A percentile compares a stretch with the other conserved stretches of the same genome.
Evolutionary conservation across 92 coral and sea anemone genomes (phyloP).

Genomic region (Chrysogorgia sp.): DNA sequence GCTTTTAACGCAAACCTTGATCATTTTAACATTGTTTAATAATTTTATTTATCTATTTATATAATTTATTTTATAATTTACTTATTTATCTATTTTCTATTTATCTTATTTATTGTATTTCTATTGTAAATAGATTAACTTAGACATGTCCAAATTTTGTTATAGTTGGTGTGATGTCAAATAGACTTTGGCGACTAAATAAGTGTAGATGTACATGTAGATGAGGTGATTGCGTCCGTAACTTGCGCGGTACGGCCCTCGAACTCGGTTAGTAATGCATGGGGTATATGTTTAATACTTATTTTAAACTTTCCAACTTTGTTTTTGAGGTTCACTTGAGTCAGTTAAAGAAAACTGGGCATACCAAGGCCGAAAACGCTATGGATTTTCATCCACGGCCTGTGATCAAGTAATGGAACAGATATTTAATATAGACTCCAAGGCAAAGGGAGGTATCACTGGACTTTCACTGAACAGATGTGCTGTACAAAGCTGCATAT

Average conservation of each 20-base stretch:
- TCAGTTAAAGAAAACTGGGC: conserved; percentile 15
- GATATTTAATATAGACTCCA: not conserved
- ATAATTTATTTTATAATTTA: no score
- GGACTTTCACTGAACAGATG: conserved; percentile 7
- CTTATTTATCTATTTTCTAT: no score
- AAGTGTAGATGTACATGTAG: no score
- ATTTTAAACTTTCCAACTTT: not conserved
- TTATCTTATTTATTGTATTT: no score
- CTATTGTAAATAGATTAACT: no score
- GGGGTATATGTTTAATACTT: conserved; percentile 2
- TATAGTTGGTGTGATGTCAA: no score
- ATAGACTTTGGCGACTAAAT: no score
- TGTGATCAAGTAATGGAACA: conserved; percentile 25
- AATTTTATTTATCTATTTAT: no score
- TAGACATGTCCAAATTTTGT: no score
- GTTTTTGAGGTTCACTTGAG: conserved; percentile 14
- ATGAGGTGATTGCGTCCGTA: no score
- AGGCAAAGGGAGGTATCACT: not conserved
- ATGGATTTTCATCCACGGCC: conserved; percentile 17
- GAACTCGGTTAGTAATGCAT: no score
- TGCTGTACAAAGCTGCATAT: conserved; percentile 18
- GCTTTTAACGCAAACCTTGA: not conserved
- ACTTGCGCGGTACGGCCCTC: no score
- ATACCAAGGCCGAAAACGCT: conserved; percentile 9
- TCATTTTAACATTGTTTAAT: not conserved